Percentiles rank a stretch among this genome's conserved stretches.
These are phyloP conservation scores for Engystomops pustulosus DNA, from an alignment of 2,113 vertebrate species.

Conservation along the genomic window DNA sequence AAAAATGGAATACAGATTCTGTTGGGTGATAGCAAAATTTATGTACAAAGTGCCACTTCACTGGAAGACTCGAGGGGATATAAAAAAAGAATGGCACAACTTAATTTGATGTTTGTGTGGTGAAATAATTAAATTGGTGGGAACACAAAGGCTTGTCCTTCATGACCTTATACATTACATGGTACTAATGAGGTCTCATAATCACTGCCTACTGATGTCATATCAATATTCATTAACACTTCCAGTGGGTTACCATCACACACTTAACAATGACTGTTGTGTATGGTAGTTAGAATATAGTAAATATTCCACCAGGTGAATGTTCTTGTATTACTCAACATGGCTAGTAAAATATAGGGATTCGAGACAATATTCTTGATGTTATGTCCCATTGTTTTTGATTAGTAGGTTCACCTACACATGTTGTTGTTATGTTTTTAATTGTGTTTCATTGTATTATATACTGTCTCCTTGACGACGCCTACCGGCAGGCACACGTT, in stretches of 20 bases:
- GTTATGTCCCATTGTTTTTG: no score
- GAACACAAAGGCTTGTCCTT: background rate
- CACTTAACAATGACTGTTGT: background rate
- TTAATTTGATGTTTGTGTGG: background rate
- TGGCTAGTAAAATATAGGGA: no score
- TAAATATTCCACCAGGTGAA: no score
- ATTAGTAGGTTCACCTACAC: no score
- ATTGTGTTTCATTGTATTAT: no score
- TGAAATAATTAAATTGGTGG: background rate
- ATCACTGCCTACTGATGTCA: conserved; percentile 1
- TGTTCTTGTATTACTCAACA: no score
- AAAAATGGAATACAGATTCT: background rate
- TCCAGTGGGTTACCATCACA: background rate
- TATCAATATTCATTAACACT: background rate
- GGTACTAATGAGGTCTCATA: conserved; percentile 4
- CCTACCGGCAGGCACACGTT: no score
- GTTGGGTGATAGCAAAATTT: background rate
- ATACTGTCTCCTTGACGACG: no score
- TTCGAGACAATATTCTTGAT: no score
- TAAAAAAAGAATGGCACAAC: background rate
- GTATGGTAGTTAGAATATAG: no score
- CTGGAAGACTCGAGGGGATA: background rate
- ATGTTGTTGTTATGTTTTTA: no score
- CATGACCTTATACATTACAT: conserved; percentile 16
- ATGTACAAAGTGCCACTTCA: conserved; percentile 26